phyloP scores from a whole-genome alignment of 2,113 vertebrate species.

The Cryptomyrus ogoouensis region DNA sequence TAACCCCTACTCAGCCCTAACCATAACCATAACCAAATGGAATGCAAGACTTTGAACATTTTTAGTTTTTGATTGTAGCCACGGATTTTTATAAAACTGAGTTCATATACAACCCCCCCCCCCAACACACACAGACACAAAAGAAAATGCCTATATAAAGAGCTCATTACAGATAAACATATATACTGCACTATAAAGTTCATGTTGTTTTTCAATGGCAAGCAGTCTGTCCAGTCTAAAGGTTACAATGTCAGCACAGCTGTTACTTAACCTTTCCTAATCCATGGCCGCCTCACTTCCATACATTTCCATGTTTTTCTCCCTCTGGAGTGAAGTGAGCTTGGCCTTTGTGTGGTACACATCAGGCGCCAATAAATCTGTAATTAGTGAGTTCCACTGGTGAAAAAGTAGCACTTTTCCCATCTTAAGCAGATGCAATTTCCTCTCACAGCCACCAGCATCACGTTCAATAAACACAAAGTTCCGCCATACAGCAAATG shows the following conservation, averaged over 20 bases:
- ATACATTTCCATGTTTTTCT: constrained; percentile 7
- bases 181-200: neutral
- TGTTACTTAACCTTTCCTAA: constrained; percentile 6
- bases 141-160: neutral
- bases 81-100: neutral
- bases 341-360: neutral
- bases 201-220: constrained; percentile 1
- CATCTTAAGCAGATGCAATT: constrained; percentile 8
- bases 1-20: neutral
- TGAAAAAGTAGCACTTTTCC: constrained; percentile 8
- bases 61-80: too few species aligned
- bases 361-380: constrained; percentile 6
- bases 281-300: neutral
- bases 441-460: neutral
- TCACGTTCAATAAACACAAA: neutral
- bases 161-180: constrained; percentile 2
- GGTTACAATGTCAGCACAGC: neutral
- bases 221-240: constrained; percentile 6
- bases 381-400: constrained; percentile 6
- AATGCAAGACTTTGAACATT: too few species aligned
- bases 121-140: neutral
- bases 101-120: neutral
- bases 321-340: constrained; percentile 10
- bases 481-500: neutral
- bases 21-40: too few species aligned